Base-by-base conservation (phyloP, 2,888 invertebrate species). In the Dryococelus australis region DNA sequence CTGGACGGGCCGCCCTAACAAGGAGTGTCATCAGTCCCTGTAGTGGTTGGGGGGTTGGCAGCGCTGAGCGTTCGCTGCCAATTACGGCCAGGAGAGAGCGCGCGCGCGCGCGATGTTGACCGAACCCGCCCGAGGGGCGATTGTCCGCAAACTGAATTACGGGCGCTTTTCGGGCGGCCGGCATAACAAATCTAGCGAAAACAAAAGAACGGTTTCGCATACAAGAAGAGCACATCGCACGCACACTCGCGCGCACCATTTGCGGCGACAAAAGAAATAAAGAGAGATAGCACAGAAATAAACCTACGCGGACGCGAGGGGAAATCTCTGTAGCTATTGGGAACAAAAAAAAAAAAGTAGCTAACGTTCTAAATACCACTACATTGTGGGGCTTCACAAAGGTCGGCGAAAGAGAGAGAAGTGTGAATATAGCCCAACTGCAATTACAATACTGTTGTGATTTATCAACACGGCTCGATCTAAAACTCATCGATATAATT, bases 181-280 rank as follows among this genome's bases (percentile, higher is more conserved):
- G 24, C 65, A 65, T 65, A 65, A 65, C 65, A 65, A 65, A 65
- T 65, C 65, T 24, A 20, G n/a, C 65, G 65, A 65, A 65, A 65
- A 65, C 65, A 65, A 65, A 65, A 65, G 65, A 65, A 65, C 65
- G n/a, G 65, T 65, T 65, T 65, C 65, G 65, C 65, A 65, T 65
- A n/a, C 65, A n/a, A 65, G 65, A 65, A 65, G n/a, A 65, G 65
- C 65, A 65, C 65, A 65, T n/a, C 65, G n/a, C 65, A 65, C 65
- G 24, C 24, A 24, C 24, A 8, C 65, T 2, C 65, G 65, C 65
- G 65, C 65, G 8, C 65, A 10, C 51, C 51, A 20, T 51, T 51
- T 51, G n/a, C 8, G 6, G 20, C 8, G 8, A 8, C 1, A 16
- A 65, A 65, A 65, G 24, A 65, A 65, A 65, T 12, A 65, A 16